Percentiles rank a stretch among this genome's conserved stretches.
Evolutionary conservation across 2,113 vertebrate species (phyloP).

Genomic region (Colius striatus): DNA sequence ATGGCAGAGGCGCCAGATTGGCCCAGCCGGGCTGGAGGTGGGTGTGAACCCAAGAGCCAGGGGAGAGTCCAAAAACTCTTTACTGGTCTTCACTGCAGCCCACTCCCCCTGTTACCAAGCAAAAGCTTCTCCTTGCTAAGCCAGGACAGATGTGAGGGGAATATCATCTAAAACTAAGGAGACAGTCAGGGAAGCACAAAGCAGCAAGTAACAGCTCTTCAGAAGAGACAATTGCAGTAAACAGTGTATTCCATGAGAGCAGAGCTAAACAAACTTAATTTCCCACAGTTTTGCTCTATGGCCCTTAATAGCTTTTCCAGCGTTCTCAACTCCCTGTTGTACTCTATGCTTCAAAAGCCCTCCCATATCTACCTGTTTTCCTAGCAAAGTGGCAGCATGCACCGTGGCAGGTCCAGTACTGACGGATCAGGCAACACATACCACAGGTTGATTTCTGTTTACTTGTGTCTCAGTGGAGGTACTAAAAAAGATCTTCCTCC

Average conservation of each 20-base stretch:
- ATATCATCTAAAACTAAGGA: background rate
- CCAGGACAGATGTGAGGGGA: background rate
- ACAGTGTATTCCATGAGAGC: background rate
- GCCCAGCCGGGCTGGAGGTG: no score
- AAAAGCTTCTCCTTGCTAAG: no score
- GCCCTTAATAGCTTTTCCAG: background rate
- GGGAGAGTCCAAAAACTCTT: no score
- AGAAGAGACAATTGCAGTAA: background rate
- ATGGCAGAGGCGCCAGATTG: no score
- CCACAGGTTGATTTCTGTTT: background rate
- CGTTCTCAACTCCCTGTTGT: background rate
- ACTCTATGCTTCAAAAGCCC: background rate
- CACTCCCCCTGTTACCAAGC: no score
- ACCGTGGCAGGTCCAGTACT: background rate
- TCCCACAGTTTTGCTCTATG: background rate
- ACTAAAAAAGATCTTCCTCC: background rate
- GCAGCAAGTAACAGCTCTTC: background rate
- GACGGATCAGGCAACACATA: rapidly evolving
- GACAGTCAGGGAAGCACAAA: background rate
- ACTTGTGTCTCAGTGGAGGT: rapidly evolving
- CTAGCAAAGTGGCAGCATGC: background rate
- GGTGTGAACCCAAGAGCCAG: no score
- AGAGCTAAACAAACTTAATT: background rate
- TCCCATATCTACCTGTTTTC: background rate
- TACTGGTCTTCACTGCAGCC: no score